Conservation (phyloP, 2,797 vertebrate genomes). For the Artibeus lituratus region DNA sequence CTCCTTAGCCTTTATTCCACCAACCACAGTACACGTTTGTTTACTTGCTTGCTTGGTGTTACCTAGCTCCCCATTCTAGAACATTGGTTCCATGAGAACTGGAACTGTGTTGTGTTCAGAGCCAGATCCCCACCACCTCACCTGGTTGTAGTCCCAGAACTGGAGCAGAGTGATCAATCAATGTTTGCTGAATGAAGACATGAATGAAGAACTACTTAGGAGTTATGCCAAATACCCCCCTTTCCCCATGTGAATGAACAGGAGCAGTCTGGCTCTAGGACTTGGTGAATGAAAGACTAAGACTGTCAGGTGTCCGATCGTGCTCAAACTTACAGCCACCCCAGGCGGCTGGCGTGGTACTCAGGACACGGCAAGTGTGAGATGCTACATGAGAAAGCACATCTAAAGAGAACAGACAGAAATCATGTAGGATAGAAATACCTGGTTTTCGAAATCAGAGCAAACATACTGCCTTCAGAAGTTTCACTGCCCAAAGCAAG, state of each 20-base stretch:
- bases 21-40: background rate
- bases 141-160: background rate
- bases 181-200: conserved; percentile 23
- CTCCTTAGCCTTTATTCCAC: background rate
- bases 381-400: conserved; percentile 49
- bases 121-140: background rate
- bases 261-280: background rate
- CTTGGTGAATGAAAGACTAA: background rate
- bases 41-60: background rate
- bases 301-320: background rate
- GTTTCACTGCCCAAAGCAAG: conserved; percentile 44
- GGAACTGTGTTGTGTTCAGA: background rate
- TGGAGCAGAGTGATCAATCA: background rate
- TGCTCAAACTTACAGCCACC: conserved; percentile 51
- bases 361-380: conserved; percentile 44
- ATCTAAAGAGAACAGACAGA: conserved; percentile 56
- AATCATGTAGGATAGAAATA: conserved; percentile 60
- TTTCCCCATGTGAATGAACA: background rate
- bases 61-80: background rate
- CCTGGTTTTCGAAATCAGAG: conserved; percentile 52
- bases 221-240: background rate
- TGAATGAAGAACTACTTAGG: background rate
- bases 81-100: background rate
- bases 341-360: conserved; percentile 25
- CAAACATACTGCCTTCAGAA: conserved; percentile 32